phyloP scores from a whole-genome alignment of 64 coral and sea anemone genomes.

The Actinia equina region DNA sequence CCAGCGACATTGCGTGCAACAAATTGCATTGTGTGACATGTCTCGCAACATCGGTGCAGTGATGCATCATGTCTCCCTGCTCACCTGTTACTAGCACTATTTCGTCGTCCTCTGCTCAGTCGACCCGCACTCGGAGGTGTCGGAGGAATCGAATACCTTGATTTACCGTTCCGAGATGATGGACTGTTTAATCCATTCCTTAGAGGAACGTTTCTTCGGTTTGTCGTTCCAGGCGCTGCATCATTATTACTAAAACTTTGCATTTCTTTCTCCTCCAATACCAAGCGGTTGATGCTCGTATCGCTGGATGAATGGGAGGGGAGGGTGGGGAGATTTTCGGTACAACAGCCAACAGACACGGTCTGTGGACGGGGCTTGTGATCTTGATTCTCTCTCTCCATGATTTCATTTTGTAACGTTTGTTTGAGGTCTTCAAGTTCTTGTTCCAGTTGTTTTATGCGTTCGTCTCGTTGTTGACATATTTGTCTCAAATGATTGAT shows the following conservation, averaged over 20 bases:
- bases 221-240: background rate
- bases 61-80: background rate
- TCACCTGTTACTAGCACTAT: slow-evolving; percentile 60
- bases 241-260: background rate
- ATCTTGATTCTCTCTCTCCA: background rate
- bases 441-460: slow-evolving; percentile 39
- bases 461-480: slow-evolving; percentile 36
- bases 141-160: slow-evolving; percentile 4
- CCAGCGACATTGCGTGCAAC: no score
- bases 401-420: slow-evolving; percentile 34
- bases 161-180: background rate
- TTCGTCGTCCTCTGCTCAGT: slow-evolving; percentile 35
- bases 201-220: background rate
- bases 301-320: background rate
- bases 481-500: slow-evolving; percentile 34
- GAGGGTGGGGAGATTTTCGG: slow-evolving; percentile 30
- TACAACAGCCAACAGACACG: slow-evolving; percentile 31
- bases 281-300: background rate
- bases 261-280: background rate
- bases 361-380: slow-evolving; percentile 17
- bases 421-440: slow-evolving; percentile 16
- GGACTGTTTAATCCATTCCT: slow-evolving; percentile 1
- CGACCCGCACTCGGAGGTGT: slow-evolving; percentile 53
- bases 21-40: no score
- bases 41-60: no score